phyloP scores from a whole-genome alignment of 1,140 invertebrate genomes.

The Lethrus apterus region DNA sequence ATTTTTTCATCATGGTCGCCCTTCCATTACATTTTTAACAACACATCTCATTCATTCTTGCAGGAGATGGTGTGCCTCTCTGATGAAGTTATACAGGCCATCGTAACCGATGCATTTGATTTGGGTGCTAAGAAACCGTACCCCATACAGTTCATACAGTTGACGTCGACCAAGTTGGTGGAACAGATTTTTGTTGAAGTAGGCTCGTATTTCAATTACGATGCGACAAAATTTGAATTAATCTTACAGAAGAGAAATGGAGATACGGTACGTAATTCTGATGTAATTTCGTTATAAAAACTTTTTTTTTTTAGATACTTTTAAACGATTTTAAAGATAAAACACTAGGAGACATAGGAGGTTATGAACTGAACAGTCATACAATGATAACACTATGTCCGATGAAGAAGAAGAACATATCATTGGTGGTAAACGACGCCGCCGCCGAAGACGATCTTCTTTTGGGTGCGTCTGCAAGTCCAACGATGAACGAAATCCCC shows the following conservation, averaged over 20 bases:
- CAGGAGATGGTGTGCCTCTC: slow-evolving; percentile 38
- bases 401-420: slow-evolving; percentile 28
- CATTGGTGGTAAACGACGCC: slow-evolving; percentile 26
- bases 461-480: slow-evolving; percentile 50
- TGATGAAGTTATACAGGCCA: slow-evolving; percentile 45
- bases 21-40: too few species aligned
- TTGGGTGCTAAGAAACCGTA: slow-evolving; percentile 40
- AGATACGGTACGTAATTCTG: slow-evolving; percentile 14
- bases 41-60: too few species aligned
- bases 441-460: slow-evolving; percentile 45
- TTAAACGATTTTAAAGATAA: slow-evolving; percentile 40
- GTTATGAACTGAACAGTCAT: slow-evolving; percentile 32
- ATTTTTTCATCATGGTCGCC: too few species aligned
- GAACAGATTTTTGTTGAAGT: slow-evolving; percentile 46
- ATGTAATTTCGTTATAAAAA: slow-evolving; percentile 22
- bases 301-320: slow-evolving; percentile 35
- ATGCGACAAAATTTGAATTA: slow-evolving; percentile 46
- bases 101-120: slow-evolving; percentile 49
- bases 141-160: slow-evolving; percentile 40
- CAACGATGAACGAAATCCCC: slow-evolving; percentile 39
- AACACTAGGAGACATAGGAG: slow-evolving; percentile 41
- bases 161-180: slow-evolving; percentile 46
- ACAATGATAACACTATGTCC: slow-evolving; percentile 36
- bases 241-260: slow-evolving; percentile 39
- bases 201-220: slow-evolving; percentile 46